phyloP scores from a whole-genome alignment of 2,888 invertebrate genomes.

The Protonemura montana region DNA sequence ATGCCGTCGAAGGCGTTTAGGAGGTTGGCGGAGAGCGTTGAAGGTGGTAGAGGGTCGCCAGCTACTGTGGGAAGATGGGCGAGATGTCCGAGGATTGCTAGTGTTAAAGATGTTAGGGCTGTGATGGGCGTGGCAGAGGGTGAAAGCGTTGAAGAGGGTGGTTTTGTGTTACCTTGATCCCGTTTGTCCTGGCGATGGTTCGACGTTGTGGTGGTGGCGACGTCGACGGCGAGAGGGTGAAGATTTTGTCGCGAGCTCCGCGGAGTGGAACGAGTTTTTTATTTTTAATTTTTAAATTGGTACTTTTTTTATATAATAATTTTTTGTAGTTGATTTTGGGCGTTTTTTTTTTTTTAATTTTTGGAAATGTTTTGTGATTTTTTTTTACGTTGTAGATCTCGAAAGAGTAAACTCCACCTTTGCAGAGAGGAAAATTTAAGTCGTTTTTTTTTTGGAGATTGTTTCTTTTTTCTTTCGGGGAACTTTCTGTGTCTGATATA shows the following conservation, averaged over 20 bases:
- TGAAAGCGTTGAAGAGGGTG: neutral
- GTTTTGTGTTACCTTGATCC: too few species aligned
- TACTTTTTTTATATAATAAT: constrained; percentile 46
- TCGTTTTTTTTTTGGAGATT: neutral
- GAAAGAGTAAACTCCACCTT: constrained; percentile 64
- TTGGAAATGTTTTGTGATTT: constrained; percentile 14
- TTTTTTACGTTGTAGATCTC: constrained; percentile 50
- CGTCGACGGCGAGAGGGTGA: constrained; percentile 9
- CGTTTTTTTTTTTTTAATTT: neutral
- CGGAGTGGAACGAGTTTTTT: neutral
- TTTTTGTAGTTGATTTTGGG: constrained; percentile 45
- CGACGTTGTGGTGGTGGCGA: constrained; percentile 1
- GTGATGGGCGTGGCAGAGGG: neutral
- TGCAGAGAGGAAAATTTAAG: neutral
- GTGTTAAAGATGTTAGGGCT: constrained; percentile 63
- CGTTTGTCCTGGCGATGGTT: too few species aligned
- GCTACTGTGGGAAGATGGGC: constrained; percentile 60
- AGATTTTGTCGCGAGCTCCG: constrained; percentile 32
- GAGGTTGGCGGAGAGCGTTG: constrained; percentile 62
- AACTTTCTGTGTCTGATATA: neutral
- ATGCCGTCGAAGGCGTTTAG: constrained; percentile 68
- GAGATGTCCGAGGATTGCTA: constrained; percentile 69
- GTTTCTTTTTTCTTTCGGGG: neutral
- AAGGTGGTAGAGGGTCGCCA: constrained; percentile 37
- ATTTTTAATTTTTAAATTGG: constrained; percentile 35